These are phyloP conservation scores for Puffinus mauretanicus DNA, from an alignment of 2,113 vertebrate species.

Conservation along the genomic window DNA sequence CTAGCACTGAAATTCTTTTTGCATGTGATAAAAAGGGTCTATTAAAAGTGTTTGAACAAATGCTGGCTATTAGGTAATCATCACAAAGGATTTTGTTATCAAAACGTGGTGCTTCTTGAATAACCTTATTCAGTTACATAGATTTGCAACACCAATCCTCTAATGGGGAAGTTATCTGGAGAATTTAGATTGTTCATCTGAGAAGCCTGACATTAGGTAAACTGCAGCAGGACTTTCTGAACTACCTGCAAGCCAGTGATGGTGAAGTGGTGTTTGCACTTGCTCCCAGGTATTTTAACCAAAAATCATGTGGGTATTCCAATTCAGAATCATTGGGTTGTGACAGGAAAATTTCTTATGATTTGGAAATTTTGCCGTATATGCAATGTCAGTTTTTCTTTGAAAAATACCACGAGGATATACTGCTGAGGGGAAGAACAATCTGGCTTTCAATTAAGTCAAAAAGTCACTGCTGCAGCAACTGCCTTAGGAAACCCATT, in stretches of 20 bases:
- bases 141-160: slow-evolving; percentile 38
- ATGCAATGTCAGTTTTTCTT: neutral
- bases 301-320: neutral
- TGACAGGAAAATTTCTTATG: neutral
- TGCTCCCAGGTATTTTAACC: neutral
- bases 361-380: neutral
- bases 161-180: slow-evolving; percentile 64
- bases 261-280: neutral
- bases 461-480: neutral
- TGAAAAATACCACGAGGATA: neutral
- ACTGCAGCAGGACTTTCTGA: slow-evolving; percentile 17
- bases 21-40: slow-evolving; percentile 79
- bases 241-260: neutral
- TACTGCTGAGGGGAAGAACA: neutral
- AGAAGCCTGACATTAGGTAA: slow-evolving; percentile 57
- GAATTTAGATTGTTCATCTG: slow-evolving; percentile 65
- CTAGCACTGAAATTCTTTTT: slow-evolving; percentile 77
- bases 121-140: slow-evolving; percentile 66
- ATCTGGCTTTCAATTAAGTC: neutral
- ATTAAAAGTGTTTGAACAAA: slow-evolving; percentile 81
- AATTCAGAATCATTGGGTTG: neutral
- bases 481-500: neutral
- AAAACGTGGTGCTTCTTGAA: slow-evolving; percentile 72
- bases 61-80: slow-evolving; percentile 79
- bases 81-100: slow-evolving; percentile 79